Conservation (phyloP, 1,140 invertebrate genomes). For the Lamellibrachia luymesi region DNA sequence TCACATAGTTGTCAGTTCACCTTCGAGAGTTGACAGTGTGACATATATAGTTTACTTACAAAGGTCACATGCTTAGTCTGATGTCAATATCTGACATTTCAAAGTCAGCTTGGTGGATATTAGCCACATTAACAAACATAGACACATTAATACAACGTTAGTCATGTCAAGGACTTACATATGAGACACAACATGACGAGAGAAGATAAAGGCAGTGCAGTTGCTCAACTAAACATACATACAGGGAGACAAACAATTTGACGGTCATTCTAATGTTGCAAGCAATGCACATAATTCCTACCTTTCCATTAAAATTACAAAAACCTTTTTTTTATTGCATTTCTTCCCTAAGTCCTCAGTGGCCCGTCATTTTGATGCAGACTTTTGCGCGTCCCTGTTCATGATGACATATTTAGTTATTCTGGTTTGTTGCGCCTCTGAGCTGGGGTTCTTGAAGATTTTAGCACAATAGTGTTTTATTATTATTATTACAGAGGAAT, state of each 20-base stretch:
- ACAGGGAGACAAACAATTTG: background rate
- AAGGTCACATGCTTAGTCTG: background rate
- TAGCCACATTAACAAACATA: background rate
- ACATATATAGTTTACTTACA: background rate
- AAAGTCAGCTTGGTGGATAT: background rate
- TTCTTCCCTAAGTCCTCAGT: no score
- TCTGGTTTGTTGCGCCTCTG: no score
- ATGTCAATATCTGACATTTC: background rate
- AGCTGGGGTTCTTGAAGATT: no score
- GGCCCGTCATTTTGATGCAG: no score
- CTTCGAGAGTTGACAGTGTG: background rate
- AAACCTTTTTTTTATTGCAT: no score
- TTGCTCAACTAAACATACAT: background rate
- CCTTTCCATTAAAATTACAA: background rate
- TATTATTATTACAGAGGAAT: no score
- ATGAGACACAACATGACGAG: background rate
- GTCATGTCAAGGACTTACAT: background rate
- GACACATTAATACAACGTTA: background rate
- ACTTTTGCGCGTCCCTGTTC: no score
- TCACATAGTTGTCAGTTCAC: background rate
- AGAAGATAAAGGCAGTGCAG: background rate
- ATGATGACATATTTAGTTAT: no score
- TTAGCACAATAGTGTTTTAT: no score
- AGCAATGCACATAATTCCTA: background rate
- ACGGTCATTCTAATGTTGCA: background rate